Percentiles rank a stretch among this genome's conserved stretches.
Conservation (phyloP, 2,797 vertebrate species). For the Sebastiscus albofasciatus region DNA sequence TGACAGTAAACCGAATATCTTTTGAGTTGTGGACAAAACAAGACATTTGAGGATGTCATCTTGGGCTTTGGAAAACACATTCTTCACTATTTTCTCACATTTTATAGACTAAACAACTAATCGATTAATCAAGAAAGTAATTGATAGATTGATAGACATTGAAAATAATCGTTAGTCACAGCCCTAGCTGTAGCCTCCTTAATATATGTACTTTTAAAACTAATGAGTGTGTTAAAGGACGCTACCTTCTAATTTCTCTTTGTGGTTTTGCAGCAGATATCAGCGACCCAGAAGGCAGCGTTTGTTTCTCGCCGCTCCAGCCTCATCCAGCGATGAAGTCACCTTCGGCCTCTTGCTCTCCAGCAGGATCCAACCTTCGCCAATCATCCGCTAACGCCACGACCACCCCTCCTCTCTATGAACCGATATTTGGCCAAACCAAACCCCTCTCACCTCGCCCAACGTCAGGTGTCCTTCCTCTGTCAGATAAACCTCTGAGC, state of each 20-base stretch:
- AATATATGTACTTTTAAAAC: neutral
- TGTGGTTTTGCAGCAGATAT: slow-evolving; percentile 43
- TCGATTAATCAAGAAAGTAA: too few species aligned
- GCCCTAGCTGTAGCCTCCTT: neutral
- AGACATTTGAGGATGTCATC: too few species aligned
- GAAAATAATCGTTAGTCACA: too few species aligned
- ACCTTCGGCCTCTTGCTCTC: slow-evolving; percentile 9
- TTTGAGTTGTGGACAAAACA: too few species aligned
- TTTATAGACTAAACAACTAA: too few species aligned
- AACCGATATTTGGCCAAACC: neutral
- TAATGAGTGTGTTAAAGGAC: neutral
- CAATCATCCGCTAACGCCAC: neutral
- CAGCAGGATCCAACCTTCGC: neutral
- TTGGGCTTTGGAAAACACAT: too few species aligned
- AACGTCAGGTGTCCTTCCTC: neutral
- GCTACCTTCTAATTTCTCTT: neutral
- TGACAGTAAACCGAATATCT: too few species aligned
- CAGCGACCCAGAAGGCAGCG: slow-evolving; percentile 12
- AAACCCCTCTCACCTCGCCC: neutral
- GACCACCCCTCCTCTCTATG: neutral
- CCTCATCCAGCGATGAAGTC: slow-evolving; percentile 15
- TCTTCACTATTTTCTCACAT: too few species aligned
- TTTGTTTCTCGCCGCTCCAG: slow-evolving; percentile 32
- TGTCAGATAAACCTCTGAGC: neutral
- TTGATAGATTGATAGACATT: too few species aligned